A percentile compares a stretch with the other conserved stretches of the same genome.
Conservation (phyloP, 2,113 vertebrate genomes). For the Aphelocoma coerulescens region DNA sequence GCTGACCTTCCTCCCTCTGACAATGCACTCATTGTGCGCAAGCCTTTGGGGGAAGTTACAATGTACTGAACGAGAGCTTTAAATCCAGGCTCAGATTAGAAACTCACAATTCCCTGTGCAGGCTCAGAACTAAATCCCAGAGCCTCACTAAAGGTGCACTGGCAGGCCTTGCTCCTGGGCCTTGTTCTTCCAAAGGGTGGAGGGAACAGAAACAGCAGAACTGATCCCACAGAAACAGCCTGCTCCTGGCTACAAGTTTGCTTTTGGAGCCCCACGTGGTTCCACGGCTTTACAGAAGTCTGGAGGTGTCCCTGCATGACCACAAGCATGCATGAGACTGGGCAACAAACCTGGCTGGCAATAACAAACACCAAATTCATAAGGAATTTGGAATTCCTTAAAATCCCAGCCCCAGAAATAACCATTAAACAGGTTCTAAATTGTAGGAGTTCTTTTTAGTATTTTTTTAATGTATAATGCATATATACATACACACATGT, state of each 20-base stretch:
- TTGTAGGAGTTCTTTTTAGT: fast-evolving
- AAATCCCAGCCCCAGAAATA: neutral
- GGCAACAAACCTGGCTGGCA: neutral
- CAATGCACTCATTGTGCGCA: neutral
- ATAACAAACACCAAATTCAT: neutral
- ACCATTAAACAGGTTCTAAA: neutral
- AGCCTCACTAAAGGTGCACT: neutral
- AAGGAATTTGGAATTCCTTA: neutral
- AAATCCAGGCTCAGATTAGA: neutral
- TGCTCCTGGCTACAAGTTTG: neutral
- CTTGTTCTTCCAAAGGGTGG: neutral
- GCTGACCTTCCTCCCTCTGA: neutral
- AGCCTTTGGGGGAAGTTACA: neutral
- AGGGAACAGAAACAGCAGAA: neutral
- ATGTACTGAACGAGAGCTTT: neutral
- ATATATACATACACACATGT: neutral
- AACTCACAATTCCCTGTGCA: neutral
- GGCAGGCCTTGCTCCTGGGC: neutral
- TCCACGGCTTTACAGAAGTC: neutral
- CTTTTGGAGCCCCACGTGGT: neutral
- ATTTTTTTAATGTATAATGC: neutral
- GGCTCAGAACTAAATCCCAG: neutral
- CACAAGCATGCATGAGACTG: neutral
- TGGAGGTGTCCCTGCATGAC: neutral
- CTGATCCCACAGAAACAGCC: neutral